phyloP scores from a whole-genome alignment of 2,797 vertebrate species.

The Notoglanidium macrostoma region DNA sequence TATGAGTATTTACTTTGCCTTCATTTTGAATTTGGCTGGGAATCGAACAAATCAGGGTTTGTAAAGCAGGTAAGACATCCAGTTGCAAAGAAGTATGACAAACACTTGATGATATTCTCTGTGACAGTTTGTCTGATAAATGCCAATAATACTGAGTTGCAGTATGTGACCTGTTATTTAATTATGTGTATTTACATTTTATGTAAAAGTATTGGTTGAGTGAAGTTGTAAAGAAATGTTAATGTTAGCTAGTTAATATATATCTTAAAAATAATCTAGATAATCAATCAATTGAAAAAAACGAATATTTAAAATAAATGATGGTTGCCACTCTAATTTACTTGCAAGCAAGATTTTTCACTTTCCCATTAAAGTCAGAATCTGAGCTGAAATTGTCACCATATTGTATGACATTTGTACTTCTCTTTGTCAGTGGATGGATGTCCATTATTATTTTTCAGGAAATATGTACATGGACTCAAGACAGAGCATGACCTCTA shows the following conservation, averaged over 20 bases:
- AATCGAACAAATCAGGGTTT: no score
- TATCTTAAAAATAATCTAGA: not conserved
- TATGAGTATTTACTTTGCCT: not conserved
- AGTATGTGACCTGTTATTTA: not conserved
- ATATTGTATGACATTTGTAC: not conserved
- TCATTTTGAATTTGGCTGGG: not conserved
- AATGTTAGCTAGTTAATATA: not conserved
- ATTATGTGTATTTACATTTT: not conserved
- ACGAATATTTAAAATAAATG: not conserved
- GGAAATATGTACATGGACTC: slow-evolving; percentile 91
- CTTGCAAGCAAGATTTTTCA: not conserved
- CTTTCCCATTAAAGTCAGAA: not conserved
- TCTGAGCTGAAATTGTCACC: not conserved
- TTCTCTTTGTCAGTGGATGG: slow-evolving; percentile 6
- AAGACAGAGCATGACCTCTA: slow-evolving; percentile 85
- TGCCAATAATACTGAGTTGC: not conserved
- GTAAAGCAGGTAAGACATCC: not conserved
- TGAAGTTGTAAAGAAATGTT: not conserved
- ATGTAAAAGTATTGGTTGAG: not conserved
- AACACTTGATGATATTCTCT: not conserved
- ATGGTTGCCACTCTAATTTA: not conserved
- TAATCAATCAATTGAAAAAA: not conserved
- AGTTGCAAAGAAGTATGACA: not conserved
- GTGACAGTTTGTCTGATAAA: not conserved
- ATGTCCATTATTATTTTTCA: slow-evolving; percentile 56